These are phyloP conservation scores for Sinella curviseta DNA, from an alignment of 1,140 invertebrate genomes.

Conservation along the genomic window DNA sequence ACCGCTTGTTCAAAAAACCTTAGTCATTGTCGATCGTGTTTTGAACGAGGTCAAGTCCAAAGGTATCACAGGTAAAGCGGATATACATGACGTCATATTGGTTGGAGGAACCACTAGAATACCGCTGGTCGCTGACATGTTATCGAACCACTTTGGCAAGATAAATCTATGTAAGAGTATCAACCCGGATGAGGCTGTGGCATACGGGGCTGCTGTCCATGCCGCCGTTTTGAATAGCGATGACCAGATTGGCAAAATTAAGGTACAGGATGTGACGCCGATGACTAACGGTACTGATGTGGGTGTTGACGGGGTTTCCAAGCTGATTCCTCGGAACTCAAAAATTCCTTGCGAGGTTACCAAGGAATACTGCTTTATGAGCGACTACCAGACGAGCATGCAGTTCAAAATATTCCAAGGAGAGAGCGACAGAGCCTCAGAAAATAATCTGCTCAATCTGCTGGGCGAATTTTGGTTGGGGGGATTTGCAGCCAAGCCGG, in stretches of 20 bases:
- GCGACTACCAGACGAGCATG: conserved; percentile 64
- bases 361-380: conserved; percentile 64
- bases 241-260: conserved; percentile 61
- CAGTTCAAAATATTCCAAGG: conserved; percentile 53
- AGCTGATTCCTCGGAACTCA: not conserved
- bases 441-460: conserved; percentile 25
- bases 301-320: not conserved
- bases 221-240: conserved; percentile 54
- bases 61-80: conserved; percentile 51
- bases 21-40: not conserved
- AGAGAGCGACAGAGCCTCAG: not conserved
- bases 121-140: conserved; percentile 34
- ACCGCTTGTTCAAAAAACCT: not conserved
- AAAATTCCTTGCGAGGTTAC: conserved; percentile 55
- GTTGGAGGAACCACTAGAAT: conserved; percentile 44
- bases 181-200: conserved; percentile 62
- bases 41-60: not conserved
- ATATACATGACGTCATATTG: conserved; percentile 45
- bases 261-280: conserved; percentile 37
- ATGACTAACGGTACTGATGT: not conserved
- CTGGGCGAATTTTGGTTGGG: not conserved
- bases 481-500: not conserved
- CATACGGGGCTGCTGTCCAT: conserved; percentile 56
- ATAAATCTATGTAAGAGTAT: conserved; percentile 50
- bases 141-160: conserved; percentile 26